Conservation (phyloP, 2,888 invertebrate genomes). For the Parnassius mnemosyne region DNA sequence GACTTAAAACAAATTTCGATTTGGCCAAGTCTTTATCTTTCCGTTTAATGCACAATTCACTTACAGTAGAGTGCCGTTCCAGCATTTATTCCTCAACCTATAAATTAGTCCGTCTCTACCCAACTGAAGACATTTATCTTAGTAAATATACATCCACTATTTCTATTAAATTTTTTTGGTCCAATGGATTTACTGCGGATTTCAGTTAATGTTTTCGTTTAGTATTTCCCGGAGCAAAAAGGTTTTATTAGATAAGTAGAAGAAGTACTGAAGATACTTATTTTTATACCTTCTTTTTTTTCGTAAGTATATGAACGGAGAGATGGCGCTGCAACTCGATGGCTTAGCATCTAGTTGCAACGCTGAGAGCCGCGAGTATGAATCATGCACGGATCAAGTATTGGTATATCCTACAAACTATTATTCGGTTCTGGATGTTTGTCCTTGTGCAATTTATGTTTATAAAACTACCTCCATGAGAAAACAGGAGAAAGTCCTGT, state of each 20-base stretch:
- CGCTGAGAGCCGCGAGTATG: no score
- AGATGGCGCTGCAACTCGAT: no score
- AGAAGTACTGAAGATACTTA: no score
- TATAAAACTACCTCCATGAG: no score
- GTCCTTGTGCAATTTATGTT: no score
- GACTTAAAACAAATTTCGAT: constrained; percentile 9
- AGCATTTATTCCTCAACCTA: constrained; percentile 4
- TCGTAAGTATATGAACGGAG: no score
- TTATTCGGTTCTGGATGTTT: no score
- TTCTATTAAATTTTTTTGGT: constrained; percentile 10
- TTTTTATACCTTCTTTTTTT: no score
- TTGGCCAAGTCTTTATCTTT: constrained; percentile 12
- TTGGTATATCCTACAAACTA: no score
- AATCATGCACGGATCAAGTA: no score
- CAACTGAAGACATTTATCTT: constrained; percentile 18
- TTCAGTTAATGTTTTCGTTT: background rate
- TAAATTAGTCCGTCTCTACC: constrained; percentile 18
- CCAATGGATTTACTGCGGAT: constrained; percentile 1
- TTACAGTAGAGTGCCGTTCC: constrained; percentile 8
- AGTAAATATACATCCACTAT: constrained; percentile 15
- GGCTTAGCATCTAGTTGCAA: no score
- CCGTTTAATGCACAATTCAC: constrained; percentile 20
- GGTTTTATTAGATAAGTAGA: background rate
- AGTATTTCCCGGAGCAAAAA: background rate
- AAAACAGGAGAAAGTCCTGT: no score